Percentiles rank a stretch among this genome's conserved stretches.
Evolutionary conservation across 2,113 vertebrate genomes (phyloP).

Genomic region (Piaya cayana): DNA sequence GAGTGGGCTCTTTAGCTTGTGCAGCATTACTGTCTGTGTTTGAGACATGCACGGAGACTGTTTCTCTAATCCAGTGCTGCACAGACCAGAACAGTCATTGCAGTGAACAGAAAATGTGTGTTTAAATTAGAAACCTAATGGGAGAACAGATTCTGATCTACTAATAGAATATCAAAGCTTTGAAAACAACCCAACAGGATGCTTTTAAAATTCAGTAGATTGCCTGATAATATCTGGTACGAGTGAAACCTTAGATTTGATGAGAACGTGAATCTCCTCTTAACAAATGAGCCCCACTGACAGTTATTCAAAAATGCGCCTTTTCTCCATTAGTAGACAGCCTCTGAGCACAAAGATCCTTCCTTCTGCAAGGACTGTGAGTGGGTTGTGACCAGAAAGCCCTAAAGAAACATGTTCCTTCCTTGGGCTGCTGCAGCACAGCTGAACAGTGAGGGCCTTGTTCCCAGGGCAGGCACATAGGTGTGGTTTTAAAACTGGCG

Average conservation of each 20-base stretch:
- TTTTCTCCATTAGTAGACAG: not conserved
- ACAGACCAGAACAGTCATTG: not conserved
- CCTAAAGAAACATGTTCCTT: not conserved
- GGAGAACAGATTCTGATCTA: conserved; percentile 8
- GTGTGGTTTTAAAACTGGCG: conserved; percentile 11
- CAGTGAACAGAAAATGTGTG: not conserved
- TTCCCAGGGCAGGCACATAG: conserved; percentile 6
- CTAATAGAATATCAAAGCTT: conserved; percentile 39
- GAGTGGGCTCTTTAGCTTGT: not conserved
- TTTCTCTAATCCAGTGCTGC: not conserved
- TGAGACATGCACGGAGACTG: fast-evolving
- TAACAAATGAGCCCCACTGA: not conserved
- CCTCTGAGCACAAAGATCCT: not conserved
- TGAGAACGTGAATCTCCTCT: not conserved
- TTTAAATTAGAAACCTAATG: conserved; percentile 15
- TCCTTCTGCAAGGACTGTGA: not conserved
- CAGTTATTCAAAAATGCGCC: not conserved
- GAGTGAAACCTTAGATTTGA: conserved; percentile 47
- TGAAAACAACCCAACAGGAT: not conserved
- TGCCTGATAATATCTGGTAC: conserved; percentile 21
- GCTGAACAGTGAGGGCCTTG: conserved; percentile 50
- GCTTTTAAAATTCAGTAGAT: conserved; percentile 41
- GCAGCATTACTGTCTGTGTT: fast-evolving
- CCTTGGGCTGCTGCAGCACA: not conserved
- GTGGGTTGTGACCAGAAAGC: not conserved